Base-by-base conservation (phyloP, 2,113 vertebrate species). In the Ophthalmolycus amberensis region DNA sequence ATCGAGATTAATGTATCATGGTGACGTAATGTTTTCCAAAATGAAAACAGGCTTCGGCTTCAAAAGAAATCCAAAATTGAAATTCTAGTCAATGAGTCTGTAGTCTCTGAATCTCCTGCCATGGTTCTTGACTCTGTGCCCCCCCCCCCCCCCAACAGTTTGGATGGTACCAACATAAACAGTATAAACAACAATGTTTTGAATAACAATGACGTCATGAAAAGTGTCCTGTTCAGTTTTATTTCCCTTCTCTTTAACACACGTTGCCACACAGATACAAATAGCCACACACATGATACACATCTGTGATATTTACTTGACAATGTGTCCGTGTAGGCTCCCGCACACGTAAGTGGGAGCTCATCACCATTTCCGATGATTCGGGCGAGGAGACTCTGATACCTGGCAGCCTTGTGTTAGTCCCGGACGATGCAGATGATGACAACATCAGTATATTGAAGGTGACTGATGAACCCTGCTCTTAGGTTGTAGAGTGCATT, bases 331-430 rank as follows among this genome's bases (percentile, higher is more conserved):
- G n/a, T 72, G 27, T 25, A 94, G 93, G 92, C 46, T 80, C 89
- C 0, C 68, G 67, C 3, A 5, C 69, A 40, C 92, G 89, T 86
- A 90, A 92, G 85, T 95, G 96, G 60, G 89, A 91, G 16, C 93
- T 96, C 80, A 98, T 98, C 94, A 97, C 90, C 0, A 97, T 98
- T 91, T 97, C 97, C 0, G 97, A 99, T 62, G 97, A 97, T 77
- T 99, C 97, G 0, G 98, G 99, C 63, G 98, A 99, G 80, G 98
- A 99, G 72, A 71, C 87, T 48, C 67, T 92, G 40, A 90, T 94
- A 75, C n/a, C n/a, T n/a, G n/a, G n/a, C n/a, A n/a, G n/a, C n/a
- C n/a, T n/a, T n/a, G n/a, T n/a, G n/a, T n/a, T n/a, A n/a, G n/a
- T n/a, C n/a, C n/a, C n/a, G n/a, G n/a, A n/a, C n/a, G n/a, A n/a